These are phyloP conservation scores for Mus caroli DNA, from an alignment of 2,797 vertebrate genomes.

Conservation along the genomic window DNA sequence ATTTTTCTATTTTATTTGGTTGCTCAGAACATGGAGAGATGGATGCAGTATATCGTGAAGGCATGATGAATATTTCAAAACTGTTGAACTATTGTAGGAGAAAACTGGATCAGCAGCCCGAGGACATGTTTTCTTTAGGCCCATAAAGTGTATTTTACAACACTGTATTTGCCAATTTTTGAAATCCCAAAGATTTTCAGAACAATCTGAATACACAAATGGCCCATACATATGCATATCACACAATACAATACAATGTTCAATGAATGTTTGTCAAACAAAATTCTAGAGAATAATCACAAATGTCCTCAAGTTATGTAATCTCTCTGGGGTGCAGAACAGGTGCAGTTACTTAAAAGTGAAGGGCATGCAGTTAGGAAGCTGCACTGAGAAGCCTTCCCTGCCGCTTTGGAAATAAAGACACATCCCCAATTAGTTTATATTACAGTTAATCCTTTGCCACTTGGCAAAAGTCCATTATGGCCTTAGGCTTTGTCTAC, in stretches of 20 bases:
- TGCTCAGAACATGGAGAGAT: background rate
- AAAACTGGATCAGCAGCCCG: background rate
- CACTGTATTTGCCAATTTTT: background rate
- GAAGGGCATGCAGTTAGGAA: constrained; percentile 28
- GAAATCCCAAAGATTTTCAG: background rate
- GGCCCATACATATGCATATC: constrained; percentile 4
- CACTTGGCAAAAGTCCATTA: constrained; percentile 65
- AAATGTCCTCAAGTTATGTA: constrained; percentile 16
- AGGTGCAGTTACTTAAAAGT: constrained; percentile 65
- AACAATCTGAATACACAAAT: constrained; percentile 47
- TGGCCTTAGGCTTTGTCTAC: constrained; percentile 62
- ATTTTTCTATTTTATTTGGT: constrained; percentile 14
- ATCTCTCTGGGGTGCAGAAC: constrained; percentile 5
- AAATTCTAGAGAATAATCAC: constrained; percentile 49
- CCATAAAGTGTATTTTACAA: background rate
- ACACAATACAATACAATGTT: background rate
- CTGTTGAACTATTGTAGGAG: background rate
- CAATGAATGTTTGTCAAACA: constrained; percentile 51
- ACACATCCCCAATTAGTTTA: constrained; percentile 57
- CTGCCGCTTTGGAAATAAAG: constrained; percentile 66
- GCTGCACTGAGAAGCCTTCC: constrained; percentile 36
- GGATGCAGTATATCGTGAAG: background rate
- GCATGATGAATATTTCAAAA: constrained; percentile 48
- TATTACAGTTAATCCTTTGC: constrained; percentile 63
- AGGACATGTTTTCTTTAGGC: background rate